These are phyloP conservation scores for Gallinago media DNA, from an alignment of 2,113 vertebrate genomes.

Conservation along the genomic window DNA sequence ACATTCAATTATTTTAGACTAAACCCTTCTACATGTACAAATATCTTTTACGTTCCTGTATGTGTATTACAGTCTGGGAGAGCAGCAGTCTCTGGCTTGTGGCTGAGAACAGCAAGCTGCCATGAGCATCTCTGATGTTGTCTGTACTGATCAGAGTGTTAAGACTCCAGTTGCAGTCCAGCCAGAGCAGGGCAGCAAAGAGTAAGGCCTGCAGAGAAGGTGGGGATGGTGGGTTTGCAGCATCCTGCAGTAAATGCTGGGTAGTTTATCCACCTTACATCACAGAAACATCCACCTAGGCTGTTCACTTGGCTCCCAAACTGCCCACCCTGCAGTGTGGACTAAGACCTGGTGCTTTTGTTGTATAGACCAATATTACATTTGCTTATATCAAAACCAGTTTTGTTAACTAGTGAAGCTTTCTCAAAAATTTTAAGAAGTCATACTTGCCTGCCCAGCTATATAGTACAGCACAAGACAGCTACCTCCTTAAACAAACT, in stretches of 20 bases:
- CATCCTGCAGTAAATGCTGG: background rate
- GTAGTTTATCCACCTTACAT: background rate
- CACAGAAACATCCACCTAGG: background rate
- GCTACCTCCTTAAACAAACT: background rate
- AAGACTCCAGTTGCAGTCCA: background rate
- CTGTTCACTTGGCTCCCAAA: background rate
- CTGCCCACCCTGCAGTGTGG: background rate
- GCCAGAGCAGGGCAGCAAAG: background rate
- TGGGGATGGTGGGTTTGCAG: background rate
- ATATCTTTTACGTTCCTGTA: background rate
- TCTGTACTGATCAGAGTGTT: rapidly evolving
- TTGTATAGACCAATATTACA: background rate
- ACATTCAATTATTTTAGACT: background rate
- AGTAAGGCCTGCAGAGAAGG: background rate
- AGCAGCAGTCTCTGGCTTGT: background rate
- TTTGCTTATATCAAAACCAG: background rate
- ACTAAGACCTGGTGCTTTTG: background rate
- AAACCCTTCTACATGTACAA: background rate
- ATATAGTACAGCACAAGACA: background rate
- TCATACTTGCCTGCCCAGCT: background rate
- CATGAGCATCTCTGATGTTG: background rate
- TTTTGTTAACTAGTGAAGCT: background rate
- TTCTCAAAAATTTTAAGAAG: background rate
- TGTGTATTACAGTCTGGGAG: background rate
- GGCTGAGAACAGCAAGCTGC: background rate